Evolutionary conservation across 2,888 invertebrate species (phyloP).

Genomic region (Calephelis perditalis): DNA sequence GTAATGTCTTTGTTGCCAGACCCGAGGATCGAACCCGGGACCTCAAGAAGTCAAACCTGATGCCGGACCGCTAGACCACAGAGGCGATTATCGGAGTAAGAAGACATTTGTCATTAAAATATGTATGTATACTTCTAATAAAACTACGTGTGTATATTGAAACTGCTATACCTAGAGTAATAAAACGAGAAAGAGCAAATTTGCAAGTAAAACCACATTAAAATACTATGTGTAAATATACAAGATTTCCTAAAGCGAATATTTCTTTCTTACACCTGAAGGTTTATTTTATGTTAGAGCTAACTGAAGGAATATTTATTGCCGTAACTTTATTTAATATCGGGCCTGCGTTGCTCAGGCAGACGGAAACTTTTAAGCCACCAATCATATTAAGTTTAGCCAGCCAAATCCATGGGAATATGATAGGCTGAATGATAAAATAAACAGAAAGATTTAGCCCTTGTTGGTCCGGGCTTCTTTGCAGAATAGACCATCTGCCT

Average conservation of each 20-base stretch:
- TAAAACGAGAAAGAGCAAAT: no score
- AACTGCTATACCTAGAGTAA: no score
- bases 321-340: constrained; percentile 77
- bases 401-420: constrained; percentile 26
- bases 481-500: no score
- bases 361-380: constrained; percentile 62
- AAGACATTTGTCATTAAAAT: no score
- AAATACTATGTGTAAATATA: not conserved
- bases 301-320: constrained; percentile 76
- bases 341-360: constrained; percentile 43
- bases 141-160: no score
- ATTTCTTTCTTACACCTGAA: constrained; percentile 12
- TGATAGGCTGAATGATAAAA: constrained; percentile 11
- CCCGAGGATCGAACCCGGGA: no score
- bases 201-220: not conserved
- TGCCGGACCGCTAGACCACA: no score
- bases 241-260: constrained; percentile 6
- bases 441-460: not conserved
- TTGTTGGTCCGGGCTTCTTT: no score
- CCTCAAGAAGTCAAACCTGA: no score
- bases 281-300: constrained; percentile 42
- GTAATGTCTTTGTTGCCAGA: no score
- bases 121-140: no score
- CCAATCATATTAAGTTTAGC: constrained; percentile 38
- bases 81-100: no score